Base-by-base conservation (phyloP, 2,797 vertebrate species). In the Peromyscus aztecus region DNA sequence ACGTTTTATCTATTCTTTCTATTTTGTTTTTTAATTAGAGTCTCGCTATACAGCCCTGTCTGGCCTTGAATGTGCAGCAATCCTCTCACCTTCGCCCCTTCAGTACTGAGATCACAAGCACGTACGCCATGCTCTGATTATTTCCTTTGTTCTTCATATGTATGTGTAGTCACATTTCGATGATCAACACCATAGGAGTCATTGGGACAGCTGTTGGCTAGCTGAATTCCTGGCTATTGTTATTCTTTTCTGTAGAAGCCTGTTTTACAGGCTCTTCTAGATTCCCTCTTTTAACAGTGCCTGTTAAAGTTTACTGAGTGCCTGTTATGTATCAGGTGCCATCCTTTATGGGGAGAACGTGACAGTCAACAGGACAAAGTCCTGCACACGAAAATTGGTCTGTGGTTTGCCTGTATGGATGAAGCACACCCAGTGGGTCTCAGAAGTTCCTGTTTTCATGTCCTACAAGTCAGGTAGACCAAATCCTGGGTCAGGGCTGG, bases 161-260 rank as follows among this genome's bases (percentile, higher is more conserved):
- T 49, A 8, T 24, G 10, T 67, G 43, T n/a, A n/a, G 24, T 85
- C 63, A 49, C 63, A n/a, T 67, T 49, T 67, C 67, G 83, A 52
- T 69, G 83, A 86, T 52, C 63, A 1, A 52, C 10, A 67, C 12
- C 19, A n/a, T 8, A 86, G 31, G 31, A 67, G 19, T 85, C 82
- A 49, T 21, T 23, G 43, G 67, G n/a, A 63, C 83, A 49, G 46
- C 3, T 6, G 19, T 86, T n/a, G 63, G 63, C 63, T 85, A 3
- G 9, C 13, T 6, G 16, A 63, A 78, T 61, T 78, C 55, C 40
- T 71, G 76, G 34, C 55, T 75, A 31, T 81, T 96, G 86, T 69
- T 88, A 86, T 93, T 63, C 85, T 69, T 86, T 29, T 57, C 69
- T 94, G 19, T 49, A 88, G 95, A 24, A 76, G 31, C 24, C 11